Conservation (phyloP, 2,888 invertebrate genomes). For the Tenthredo scrophulariae region DNA sequence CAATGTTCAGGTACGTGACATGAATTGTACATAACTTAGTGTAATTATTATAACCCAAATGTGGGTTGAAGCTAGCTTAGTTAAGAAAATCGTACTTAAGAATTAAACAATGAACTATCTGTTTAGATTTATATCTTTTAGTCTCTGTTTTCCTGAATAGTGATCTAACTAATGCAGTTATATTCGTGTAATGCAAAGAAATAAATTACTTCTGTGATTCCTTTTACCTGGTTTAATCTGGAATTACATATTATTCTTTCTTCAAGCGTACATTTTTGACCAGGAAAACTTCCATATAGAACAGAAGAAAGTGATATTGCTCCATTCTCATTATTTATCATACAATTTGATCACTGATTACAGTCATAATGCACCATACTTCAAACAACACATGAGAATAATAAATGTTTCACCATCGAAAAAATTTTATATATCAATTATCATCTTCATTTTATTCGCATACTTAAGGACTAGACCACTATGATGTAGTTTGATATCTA, state of each 20-base stretch:
- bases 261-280: constrained; percentile 34
- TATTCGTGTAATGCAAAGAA: constrained; percentile 25
- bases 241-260: constrained; percentile 2
- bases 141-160: constrained; percentile 49
- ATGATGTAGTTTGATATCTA: not conserved
- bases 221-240: constrained; percentile 22
- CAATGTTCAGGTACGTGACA: constrained; percentile 54
- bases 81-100: constrained; percentile 50
- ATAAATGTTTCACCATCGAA: not conserved
- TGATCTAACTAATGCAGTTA: constrained; percentile 47
- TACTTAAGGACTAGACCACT: not conserved
- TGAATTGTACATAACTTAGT: constrained; percentile 54
- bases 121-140: constrained; percentile 52
- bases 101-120: constrained; percentile 45
- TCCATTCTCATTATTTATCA: constrained; percentile 18
- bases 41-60: constrained; percentile 50
- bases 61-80: constrained; percentile 44
- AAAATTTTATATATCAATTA: not conserved
- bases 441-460: not conserved
- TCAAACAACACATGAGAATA: not conserved
- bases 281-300: constrained; percentile 3
- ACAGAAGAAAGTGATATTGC: constrained; percentile 32
- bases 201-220: constrained; percentile 49
- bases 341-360: not conserved
- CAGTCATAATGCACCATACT: not conserved